Evolutionary conservation across 2,888 invertebrate species (phyloP), one percentile per base, ranked within the genome.

Genomic region (Phortica magna): DNA sequence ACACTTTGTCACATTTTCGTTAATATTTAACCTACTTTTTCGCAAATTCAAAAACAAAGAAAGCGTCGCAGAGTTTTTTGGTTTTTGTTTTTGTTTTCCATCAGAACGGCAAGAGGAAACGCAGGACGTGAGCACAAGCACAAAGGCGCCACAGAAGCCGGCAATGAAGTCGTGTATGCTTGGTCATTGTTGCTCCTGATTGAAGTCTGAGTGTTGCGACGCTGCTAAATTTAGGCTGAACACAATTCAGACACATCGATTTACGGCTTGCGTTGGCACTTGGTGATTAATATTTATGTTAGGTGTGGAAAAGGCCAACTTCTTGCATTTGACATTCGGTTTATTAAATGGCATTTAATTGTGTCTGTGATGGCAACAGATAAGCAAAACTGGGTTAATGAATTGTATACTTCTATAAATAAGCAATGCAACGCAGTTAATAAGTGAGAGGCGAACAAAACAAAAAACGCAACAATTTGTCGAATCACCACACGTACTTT

Each of bases 181-280:
- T 71, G 70, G 31, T 53, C 70, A 71, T 71, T 71, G 70, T 71
- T 71, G 53, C 55, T 19, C 39, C 55, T 55, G 53, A 43, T 71
- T 71, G 55, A 71, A 71, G 70, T 71, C 43, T 68, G 68, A 68
- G 68, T 43, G 68, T 12, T 17, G 68, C n/a, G 42, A 43, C 2
- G 31, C 2, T 10, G 48, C 43, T 68, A 68, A 55, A 71, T 71
- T 71, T 70, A 31, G 53, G 70, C 14, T 19, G 22, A 70, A 70
- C 67, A 22, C 53, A 70, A 70, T 48, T 70, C 43, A 2, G 12
- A 14, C 17, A 71, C 70, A 71, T 71, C 53, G 55, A 71, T 71
- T 71, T 55, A 31, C 48, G 31, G 2, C 65, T 10, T 41, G 41
- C 61, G 22, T 17, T 19, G 12, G 10, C 61, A 61, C 19, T 61